These are phyloP conservation scores for Magallana angulata DNA, from an alignment of 1,140 invertebrate genomes.

Conservation along the genomic window DNA sequence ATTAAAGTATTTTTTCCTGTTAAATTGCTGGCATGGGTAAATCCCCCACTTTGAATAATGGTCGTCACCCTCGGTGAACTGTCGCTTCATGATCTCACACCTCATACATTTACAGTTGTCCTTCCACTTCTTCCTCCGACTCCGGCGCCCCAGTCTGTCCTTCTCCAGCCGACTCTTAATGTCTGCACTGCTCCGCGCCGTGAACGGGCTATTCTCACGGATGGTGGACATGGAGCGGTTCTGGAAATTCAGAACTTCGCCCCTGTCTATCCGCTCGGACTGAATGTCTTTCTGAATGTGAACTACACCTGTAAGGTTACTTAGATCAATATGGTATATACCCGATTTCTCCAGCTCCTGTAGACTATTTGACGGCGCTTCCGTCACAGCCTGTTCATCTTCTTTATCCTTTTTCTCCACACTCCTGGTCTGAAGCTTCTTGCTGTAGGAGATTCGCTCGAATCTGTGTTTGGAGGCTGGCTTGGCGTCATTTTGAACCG, in stretches of 20 bases:
- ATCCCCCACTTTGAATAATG: slow-evolving; percentile 66
- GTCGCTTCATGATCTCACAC: slow-evolving; percentile 66
- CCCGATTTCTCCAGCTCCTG: slow-evolving; percentile 55
- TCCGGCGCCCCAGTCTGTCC: slow-evolving; percentile 51
- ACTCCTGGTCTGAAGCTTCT: slow-evolving; percentile 55
- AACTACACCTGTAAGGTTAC: slow-evolving; percentile 36
- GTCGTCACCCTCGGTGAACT: slow-evolving; percentile 64
- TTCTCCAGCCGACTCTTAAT: slow-evolving; percentile 46
- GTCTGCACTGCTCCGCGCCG: slow-evolving; percentile 35
- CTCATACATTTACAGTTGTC: slow-evolving; percentile 67
- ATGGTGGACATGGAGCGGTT: slow-evolving; percentile 38
- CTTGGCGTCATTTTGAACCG: slow-evolving; percentile 34
- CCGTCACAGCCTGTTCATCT: background rate
- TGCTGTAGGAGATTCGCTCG: slow-evolving; percentile 61
- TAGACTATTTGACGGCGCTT: background rate
- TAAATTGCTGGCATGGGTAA: slow-evolving; percentile 65
- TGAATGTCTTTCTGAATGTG: slow-evolving; percentile 29
- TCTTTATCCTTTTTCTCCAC: slow-evolving; percentile 33
- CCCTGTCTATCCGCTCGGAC: background rate
- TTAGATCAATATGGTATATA: slow-evolving; percentile 58
- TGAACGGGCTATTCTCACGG: slow-evolving; percentile 41
- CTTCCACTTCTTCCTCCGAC: slow-evolving; percentile 61
- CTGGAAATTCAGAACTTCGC: background rate
- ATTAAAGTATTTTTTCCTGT: slow-evolving; percentile 55
- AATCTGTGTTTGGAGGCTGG: slow-evolving; percentile 59